Conservation (phyloP, 2,797 vertebrate species). For the Ctenopoma kingsleyae region DNA sequence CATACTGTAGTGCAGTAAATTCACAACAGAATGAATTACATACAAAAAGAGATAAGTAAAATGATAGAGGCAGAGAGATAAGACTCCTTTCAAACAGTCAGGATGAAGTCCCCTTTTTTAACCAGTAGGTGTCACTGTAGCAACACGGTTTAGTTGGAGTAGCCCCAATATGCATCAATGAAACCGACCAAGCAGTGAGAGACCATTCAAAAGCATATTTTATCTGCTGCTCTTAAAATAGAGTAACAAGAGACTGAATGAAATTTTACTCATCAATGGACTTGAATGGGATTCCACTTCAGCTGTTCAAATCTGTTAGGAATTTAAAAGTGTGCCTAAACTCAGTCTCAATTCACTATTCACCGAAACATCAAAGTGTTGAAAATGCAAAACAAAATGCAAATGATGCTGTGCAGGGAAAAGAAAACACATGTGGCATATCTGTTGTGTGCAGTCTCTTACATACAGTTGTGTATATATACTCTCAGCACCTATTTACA, state of each 20-base stretch:
- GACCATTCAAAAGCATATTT: conserved; percentile 20
- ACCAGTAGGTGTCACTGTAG: conserved; percentile 67
- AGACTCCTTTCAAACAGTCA: neutral
- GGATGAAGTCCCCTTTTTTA: conserved; percentile 3
- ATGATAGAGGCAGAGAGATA: no score
- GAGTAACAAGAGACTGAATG: conserved; percentile 10
- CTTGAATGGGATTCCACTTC: neutral
- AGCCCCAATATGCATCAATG: neutral
- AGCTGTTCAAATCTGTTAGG: neutral
- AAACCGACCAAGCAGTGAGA: conserved; percentile 6
- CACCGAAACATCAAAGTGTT: no score
- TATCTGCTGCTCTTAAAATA: conserved; percentile 39
- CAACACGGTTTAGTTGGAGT: conserved; percentile 34
- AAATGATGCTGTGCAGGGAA: conserved; percentile 27
- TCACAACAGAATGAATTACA: neutral
- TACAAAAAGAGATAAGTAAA: no score
- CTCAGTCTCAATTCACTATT: no score
- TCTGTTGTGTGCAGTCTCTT: neutral
- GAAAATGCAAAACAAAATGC: conserved; percentile 26
- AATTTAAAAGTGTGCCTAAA: neutral
- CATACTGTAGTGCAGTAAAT: neutral
- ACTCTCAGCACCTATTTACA: conserved; percentile 51
- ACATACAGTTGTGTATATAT: neutral
- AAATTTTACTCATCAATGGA: neutral
- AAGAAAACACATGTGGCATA: conserved; percentile 2